Conservation (phyloP, 2,113 vertebrate genomes). For the Notothenia coriiceps region DNA sequence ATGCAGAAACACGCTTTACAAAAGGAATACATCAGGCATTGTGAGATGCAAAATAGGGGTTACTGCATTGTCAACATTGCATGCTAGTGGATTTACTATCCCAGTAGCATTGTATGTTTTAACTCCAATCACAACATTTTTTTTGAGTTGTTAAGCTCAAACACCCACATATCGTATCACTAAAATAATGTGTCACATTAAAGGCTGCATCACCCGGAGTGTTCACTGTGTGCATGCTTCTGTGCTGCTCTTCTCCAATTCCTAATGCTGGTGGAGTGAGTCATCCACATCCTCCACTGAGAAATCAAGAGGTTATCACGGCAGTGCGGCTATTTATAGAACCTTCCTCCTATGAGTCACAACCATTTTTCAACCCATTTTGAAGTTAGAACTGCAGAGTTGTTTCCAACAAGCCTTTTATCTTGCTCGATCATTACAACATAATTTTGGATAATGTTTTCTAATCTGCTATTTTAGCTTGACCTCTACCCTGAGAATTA, state of each 20-base stretch:
- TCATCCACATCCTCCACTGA: constrained; percentile 80
- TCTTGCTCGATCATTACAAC: constrained; percentile 48
- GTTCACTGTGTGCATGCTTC: not conserved
- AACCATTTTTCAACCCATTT: constrained; percentile 76
- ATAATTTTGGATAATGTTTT: constrained; percentile 35
- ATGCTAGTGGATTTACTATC: too few relatives aligned
- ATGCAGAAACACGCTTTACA: not conserved
- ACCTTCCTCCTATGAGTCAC: constrained; percentile 52
- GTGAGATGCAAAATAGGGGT: too few relatives aligned
- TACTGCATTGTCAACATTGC: too few relatives aligned
- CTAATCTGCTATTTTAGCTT: constrained; percentile 8
- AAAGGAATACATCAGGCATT: not conserved
- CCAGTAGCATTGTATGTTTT: not conserved
- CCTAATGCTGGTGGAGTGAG: constrained; percentile 67
- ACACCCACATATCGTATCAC: not conserved
- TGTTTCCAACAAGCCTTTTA: constrained; percentile 55
- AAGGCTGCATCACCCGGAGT: not conserved
- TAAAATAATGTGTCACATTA: constrained; percentile 7
- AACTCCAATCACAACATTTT: not conserved
- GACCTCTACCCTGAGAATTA: not conserved
- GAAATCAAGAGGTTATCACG: constrained; percentile 83
- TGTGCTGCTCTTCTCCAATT: constrained; percentile 15
- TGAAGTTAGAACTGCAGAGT: constrained; percentile 51
- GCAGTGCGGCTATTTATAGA: constrained; percentile 80
- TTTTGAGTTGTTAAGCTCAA: not conserved